Percentiles rank a stretch among this genome's conserved stretches.
phyloP scores from a whole-genome alignment of 2,113 vertebrate genomes.

The Hystrix cristata region DNA sequence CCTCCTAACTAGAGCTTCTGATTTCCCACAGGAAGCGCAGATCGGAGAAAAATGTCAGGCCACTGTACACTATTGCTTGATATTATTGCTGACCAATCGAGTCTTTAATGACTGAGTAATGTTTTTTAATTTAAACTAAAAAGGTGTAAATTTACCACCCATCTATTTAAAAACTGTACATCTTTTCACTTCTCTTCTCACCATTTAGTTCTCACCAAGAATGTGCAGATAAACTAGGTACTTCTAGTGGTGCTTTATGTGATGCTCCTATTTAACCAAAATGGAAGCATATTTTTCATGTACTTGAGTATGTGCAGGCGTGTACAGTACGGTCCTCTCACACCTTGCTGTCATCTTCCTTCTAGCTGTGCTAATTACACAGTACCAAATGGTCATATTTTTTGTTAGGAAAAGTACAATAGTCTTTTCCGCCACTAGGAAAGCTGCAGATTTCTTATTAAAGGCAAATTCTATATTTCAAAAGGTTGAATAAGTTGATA shows the following conservation, averaged over 20 bases:
- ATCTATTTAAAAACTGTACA: background rate
- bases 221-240: background rate
- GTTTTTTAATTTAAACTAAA: slow-evolving; percentile 46
- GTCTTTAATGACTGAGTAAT: background rate
- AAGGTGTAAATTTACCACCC: background rate
- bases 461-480: slow-evolving; percentile 74
- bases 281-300: background rate
- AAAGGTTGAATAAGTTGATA: slow-evolving; percentile 55
- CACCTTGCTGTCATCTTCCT: background rate
- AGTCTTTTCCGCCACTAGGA: background rate
- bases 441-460: slow-evolving; percentile 68
- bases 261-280: background rate
- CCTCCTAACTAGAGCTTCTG: background rate
- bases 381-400: background rate
- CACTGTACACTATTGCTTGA: background rate
- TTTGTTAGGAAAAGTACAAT: background rate
- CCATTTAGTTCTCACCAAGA: background rate
- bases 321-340: background rate
- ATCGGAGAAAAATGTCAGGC: background rate
- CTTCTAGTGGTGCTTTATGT: background rate
- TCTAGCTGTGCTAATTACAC: slow-evolving; percentile 11
- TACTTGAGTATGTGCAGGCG: background rate
- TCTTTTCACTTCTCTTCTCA: slow-evolving; percentile 43
- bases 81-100: background rate
- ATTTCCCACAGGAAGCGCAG: background rate